Evolutionary conservation across 2,888 invertebrate species (phyloP).

Genomic region (Drosophila nr. perissopoda): DNA sequence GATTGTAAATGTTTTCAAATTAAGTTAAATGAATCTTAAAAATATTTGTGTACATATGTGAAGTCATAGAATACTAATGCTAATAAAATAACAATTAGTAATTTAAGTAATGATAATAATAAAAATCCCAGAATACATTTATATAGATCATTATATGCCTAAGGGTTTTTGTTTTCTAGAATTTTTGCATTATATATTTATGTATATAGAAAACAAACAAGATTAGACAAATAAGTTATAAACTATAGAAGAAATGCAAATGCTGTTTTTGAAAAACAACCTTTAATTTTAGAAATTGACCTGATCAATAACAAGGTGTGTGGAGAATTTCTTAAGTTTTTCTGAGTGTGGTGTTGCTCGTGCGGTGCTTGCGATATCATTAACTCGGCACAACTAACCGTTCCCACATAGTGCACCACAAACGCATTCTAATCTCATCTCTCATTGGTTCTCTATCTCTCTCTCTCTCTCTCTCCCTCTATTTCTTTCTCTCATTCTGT

Average conservation of each 20-base stretch:
- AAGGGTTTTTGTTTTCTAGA: no score
- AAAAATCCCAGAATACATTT: background rate
- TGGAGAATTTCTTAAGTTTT: background rate
- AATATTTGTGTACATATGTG: background rate
- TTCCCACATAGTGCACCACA: constrained; percentile 36
- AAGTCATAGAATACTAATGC: background rate
- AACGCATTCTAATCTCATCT: constrained; percentile 60
- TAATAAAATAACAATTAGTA: background rate
- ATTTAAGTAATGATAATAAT: no score
- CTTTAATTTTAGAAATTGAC: background rate
- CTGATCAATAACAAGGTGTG: background rate
- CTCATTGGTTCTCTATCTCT: constrained; percentile 22
- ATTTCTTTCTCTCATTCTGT: background rate
- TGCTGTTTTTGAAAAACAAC: background rate
- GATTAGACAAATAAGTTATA: background rate
- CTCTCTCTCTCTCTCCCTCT: background rate
- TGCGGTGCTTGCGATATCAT: constrained; percentile 62
- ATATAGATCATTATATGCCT: no score
- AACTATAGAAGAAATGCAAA: background rate
- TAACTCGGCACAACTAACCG: constrained; percentile 65
- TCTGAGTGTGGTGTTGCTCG: background rate
- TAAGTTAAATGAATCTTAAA: background rate
- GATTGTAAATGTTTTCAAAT: background rate
- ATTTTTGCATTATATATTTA: no score
- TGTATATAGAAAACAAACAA: no score